Percentiles rank a stretch among this genome's conserved stretches.
phyloP scores from a whole-genome alignment of 1,140 invertebrate species.

The Latrodectus geometricus region DNA sequence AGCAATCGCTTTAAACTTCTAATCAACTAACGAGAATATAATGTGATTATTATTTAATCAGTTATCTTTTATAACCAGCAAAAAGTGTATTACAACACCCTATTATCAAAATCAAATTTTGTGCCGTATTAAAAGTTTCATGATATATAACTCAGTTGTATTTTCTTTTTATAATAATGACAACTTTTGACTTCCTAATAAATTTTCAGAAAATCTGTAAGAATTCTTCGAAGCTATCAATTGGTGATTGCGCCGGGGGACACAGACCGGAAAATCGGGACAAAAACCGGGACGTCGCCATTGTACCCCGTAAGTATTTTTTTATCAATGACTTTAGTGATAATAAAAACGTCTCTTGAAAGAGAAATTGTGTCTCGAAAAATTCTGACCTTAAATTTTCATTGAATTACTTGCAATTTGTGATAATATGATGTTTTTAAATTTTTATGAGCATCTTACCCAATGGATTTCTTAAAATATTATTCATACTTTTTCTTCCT shows the following conservation, averaged over 20 bases:
- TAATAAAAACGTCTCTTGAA: constrained; percentile 2
- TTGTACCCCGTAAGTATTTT: constrained; percentile 90
- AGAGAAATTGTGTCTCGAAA: background rate
- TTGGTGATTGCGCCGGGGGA: constrained; percentile 97
- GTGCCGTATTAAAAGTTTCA: too few relatives aligned
- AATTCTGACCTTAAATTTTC: constrained; percentile 14
- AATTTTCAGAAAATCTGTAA: constrained; percentile 84
- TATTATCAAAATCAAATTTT: too few relatives aligned
- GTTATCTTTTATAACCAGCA: too few relatives aligned
- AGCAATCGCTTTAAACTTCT: too few relatives aligned
- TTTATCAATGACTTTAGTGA: background rate
- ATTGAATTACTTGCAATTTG: background rate
- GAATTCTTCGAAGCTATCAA: constrained; percentile 94
- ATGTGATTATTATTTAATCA: too few relatives aligned
- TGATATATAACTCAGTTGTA: too few relatives aligned
- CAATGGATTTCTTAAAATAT: background rate
- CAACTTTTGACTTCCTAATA: background rate
- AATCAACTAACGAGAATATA: too few relatives aligned
- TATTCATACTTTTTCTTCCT: too few relatives aligned
- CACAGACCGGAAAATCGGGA: constrained; percentile 96
- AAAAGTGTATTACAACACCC: too few relatives aligned
- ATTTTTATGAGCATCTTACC: background rate
- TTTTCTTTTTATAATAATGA: too few relatives aligned
- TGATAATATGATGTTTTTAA: background rate
- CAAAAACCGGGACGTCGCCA: constrained; percentile 96